Conservation (phyloP, 2,113 vertebrate species). For the Austrofundulus limnaeus region DNA sequence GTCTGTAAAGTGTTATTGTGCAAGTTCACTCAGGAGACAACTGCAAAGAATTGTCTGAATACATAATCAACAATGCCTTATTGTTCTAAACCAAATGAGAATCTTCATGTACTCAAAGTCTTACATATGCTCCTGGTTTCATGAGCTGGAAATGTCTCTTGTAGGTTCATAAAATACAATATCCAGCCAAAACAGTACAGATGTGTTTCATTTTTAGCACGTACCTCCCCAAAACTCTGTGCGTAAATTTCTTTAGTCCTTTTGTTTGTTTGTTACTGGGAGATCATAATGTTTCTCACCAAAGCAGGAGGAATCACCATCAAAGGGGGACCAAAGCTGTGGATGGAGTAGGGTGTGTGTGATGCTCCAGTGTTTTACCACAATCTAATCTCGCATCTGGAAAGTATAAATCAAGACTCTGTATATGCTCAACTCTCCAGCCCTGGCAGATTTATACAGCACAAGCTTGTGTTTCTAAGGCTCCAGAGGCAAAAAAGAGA, state of each 20-base stretch:
- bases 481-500: conserved; percentile 73
- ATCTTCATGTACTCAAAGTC: conserved; percentile 49
- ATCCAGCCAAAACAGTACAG: conserved; percentile 43
- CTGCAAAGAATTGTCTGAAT: conserved; percentile 58
- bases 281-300: conserved; percentile 51
- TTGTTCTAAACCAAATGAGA: conserved; percentile 57
- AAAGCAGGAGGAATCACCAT: conserved; percentile 53
- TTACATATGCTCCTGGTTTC: conserved; percentile 54
- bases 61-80: conserved; percentile 62
- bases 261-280: conserved; percentile 67
- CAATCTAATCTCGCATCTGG: conserved; percentile 77
- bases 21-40: conserved; percentile 56
- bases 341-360: conserved; percentile 47
- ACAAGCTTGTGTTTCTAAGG: conserved; percentile 69
- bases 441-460: conserved; percentile 78
- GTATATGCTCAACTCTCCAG: conserved; percentile 72
- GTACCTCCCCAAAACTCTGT: conserved; percentile 36
- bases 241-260: conserved; percentile 50
- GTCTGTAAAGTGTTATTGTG: conserved; percentile 57
- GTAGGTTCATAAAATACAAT: conserved; percentile 48
- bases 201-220: conserved; percentile 57
- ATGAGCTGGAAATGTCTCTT: conserved; percentile 46
- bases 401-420: conserved; percentile 79
- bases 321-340: conserved; percentile 44
- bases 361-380: conserved; percentile 62